Evolutionary conservation across 2,888 invertebrate genomes (phyloP), one percentile per base, ranked within the genome.

Genomic region (Andrena haemorrhoa): DNA sequence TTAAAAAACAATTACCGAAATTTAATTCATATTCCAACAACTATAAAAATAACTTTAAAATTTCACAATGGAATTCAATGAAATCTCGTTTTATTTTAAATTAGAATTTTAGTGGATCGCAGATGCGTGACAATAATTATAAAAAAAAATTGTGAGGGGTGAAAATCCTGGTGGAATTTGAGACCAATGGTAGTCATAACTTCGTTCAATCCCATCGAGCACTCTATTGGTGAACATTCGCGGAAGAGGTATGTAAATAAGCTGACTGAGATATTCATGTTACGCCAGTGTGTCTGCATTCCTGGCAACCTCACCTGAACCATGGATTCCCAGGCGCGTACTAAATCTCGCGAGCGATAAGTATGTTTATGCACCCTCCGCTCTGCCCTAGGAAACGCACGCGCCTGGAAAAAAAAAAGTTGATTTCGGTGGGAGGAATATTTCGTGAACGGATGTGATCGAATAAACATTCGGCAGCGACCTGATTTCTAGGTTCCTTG

Each of bases 191-290:
- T 41, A 51, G 41, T 41, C 41, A 41, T 16, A 16, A 26, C 61
- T 53, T 49, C 31, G 33, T 69, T 73, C 84, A 82, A 87, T 83
- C 74, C 74, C 66, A 79, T 79, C 78, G 82, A 73, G 78, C 87
- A 81, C 85, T 87, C 84, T 89, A 84, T 85, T 76, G 79, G 82
- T 71, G 89, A 87, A 90, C 86, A 85, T 82, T 84, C 53, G 75
- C 66, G 66, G 84, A 82, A 78, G 86, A 81, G 83, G 85, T 86
- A 85, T 86, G 89, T 84, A 89, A 89, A 89, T 89, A 89, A 88
- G 80, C 79, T 58, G 81, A 79, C 82, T 86, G 88, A 88, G 79
- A 84, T 87, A 89, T 88, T 89, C 89, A 84, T 89, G 86, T 78
- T 56, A 64, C 79, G 63, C 74, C 61, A 61, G 69, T 74, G 60